Percentiles rank a stretch among this genome's conserved stretches.
These are phyloP conservation scores for Harpalus rubripes DNA, from an alignment of 2,888 invertebrate species.

Conservation along the genomic window DNA sequence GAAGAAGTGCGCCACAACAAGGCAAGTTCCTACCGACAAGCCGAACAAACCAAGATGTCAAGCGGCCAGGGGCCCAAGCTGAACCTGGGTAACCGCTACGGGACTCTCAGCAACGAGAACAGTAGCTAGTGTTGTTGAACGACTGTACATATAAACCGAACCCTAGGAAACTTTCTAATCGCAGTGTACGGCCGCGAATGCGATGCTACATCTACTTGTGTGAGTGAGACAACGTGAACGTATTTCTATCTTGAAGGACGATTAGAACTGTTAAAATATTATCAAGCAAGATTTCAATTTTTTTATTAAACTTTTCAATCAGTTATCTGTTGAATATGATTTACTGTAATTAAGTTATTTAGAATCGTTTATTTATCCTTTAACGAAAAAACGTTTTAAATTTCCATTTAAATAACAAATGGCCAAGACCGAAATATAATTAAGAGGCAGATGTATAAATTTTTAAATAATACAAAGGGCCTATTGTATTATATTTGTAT, in stretches of 20 bases:
- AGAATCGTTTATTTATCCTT: constrained; percentile 48
- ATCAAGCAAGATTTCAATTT: constrained; percentile 60
- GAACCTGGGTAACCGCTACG: constrained; percentile 83
- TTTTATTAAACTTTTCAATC: constrained; percentile 59
- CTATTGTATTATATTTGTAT: constrained; percentile 37
- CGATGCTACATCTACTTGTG: constrained; percentile 57
- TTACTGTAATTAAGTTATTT: constrained; percentile 58
- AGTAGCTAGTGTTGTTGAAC: constrained; percentile 75
- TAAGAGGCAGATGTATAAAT: background rate
- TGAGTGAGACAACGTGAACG: constrained; percentile 65
- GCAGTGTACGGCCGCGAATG: constrained; percentile 59
- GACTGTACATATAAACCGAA: constrained; percentile 67
- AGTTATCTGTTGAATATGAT: constrained; percentile 45
- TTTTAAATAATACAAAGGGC: constrained; percentile 41
- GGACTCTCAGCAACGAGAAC: constrained; percentile 80
- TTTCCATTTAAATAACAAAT: constrained; percentile 26
- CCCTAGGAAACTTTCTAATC: constrained; percentile 69
- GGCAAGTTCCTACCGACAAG: constrained; percentile 77
- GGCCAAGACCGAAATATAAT: background rate
- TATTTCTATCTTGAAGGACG: constrained; percentile 62
- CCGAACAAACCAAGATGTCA: constrained; percentile 77
- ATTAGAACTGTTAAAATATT: constrained; percentile 66
- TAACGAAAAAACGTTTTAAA: constrained; percentile 30
- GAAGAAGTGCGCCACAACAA: constrained; percentile 81
- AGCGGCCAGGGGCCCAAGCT: constrained; percentile 79